Base-by-base conservation (phyloP, 2,113 vertebrate genomes). In the Manacus vitellinus region DNA sequence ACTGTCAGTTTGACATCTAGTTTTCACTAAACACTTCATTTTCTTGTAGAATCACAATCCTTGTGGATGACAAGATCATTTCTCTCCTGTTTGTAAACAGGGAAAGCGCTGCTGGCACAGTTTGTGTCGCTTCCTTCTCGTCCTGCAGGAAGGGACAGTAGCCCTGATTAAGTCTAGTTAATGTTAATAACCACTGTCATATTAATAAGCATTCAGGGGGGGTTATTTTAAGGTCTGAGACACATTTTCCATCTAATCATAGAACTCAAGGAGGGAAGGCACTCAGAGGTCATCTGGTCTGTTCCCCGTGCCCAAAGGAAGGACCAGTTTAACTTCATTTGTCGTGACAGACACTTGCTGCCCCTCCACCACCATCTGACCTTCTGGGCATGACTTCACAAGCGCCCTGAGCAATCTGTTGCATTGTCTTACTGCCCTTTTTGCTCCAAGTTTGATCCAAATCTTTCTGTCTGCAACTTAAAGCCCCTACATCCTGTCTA, bases 101-200 rank as follows among this genome's bases (percentile, higher is more conserved):
- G 71, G 52, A n/a, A 66, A 33, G 28, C 6, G 67, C 91, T 83
- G 63, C 71, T 63, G 83, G 83, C 89, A 56, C 1, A 2, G 27
- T 44, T 91, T 52, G 49, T 39, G 39, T 27, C 23, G 30, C 72
- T 52, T 15, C 28, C 8, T 77, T 12, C 10, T 4, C 52, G 19
- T 55, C 41, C 85, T 43, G 59, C 71, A 92, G 75, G 46, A 58
- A 92, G 85, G 92, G 85, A 92, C 78, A 94, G 85, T 47, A 89
- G 96, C 46, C 88, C 88, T 92, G 67, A 93, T 92, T 92, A 94
- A 94, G 27, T 54, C 55, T 14, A 74, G 55, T 59, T 77, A 92
- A 92, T 33, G n/a, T 37, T 94, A 88, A 95, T 71, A 55, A n/a
- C 5, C 81, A 22, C 78, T 93, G 93, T 31, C 92, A 88, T 0